These are phyloP conservation scores for Lasioglossum baleicum DNA, from an alignment of 1,140 invertebrate genomes.

Conservation along the genomic window DNA sequence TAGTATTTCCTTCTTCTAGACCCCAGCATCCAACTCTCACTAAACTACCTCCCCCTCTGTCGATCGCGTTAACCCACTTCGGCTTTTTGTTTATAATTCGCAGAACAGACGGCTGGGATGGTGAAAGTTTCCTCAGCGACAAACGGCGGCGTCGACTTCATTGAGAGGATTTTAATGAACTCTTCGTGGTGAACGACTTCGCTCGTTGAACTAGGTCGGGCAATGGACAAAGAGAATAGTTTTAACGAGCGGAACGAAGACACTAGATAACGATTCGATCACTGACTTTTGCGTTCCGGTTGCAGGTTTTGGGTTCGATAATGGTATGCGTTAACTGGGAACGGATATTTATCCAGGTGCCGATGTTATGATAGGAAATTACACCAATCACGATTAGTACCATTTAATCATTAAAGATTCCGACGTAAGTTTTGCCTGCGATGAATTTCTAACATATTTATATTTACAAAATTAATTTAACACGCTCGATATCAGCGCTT, in stretches of 20 bases:
- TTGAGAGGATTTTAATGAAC: slow-evolving; percentile 39
- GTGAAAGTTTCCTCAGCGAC: slow-evolving; percentile 28
- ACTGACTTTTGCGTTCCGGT: neutral
- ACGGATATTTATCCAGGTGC: too few relatives aligned
- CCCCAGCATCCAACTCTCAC: too few relatives aligned
- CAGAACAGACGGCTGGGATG: neutral
- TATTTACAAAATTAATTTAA: too few relatives aligned
- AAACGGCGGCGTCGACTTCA: slow-evolving; percentile 10
- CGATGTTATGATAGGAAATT: too few relatives aligned
- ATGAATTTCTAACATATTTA: too few relatives aligned
- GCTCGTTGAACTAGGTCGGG: slow-evolving; percentile 29
- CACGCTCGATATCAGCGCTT: too few relatives aligned
- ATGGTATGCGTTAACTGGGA: too few relatives aligned
- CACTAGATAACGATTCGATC: neutral
- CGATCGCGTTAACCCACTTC: slow-evolving; percentile 23
- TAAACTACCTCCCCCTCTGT: neutral
- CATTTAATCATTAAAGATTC: too few relatives aligned
- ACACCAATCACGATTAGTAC: too few relatives aligned
- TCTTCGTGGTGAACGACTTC: slow-evolving; percentile 24
- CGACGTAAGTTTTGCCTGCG: too few relatives aligned
- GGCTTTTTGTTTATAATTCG: slow-evolving; percentile 19
- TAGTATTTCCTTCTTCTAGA: too few relatives aligned
- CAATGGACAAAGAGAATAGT: neutral
- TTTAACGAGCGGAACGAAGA: neutral
- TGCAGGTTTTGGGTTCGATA: neutral